A percentile compares a stretch with the other conserved stretches of the same genome.
Evolutionary conservation across 2,888 invertebrate genomes (phyloP).

Genomic region (Dynastes maya): DNA sequence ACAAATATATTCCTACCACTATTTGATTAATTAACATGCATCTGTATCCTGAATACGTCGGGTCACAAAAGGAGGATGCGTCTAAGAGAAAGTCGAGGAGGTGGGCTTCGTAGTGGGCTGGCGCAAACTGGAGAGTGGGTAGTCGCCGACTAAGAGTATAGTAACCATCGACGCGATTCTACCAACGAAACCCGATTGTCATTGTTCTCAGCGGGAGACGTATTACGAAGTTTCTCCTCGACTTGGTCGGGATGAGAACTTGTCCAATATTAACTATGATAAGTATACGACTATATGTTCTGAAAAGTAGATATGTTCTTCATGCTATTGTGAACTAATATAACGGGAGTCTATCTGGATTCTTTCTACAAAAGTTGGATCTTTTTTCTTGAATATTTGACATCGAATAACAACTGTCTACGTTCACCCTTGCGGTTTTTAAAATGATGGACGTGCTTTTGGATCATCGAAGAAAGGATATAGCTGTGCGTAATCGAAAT

Average conservation of each 20-base stretch:
- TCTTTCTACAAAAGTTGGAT: neutral
- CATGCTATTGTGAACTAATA: neutral
- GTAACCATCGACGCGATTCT: conserved; percentile 20
- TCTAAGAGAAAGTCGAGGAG: conserved; percentile 18
- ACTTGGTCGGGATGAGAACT: conserved; percentile 17
- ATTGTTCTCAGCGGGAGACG: conserved; percentile 43
- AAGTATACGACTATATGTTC: neutral
- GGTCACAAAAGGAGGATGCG: conserved; percentile 9
- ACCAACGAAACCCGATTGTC: conserved; percentile 10
- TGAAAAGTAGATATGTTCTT: neutral
- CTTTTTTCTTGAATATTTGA: neutral
- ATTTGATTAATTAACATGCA: conserved; percentile 23
- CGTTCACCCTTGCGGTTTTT: no score
- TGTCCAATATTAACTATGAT: neutral
- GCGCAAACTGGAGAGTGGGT: conserved; percentile 29
- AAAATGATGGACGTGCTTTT: no score
- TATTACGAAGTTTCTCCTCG: conserved; percentile 12
- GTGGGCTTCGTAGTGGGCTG: conserved; percentile 36
- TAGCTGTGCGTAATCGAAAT: no score
- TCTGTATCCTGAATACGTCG: neutral
- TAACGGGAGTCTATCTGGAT: neutral
- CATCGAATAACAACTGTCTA: neutral
- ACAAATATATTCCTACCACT: conserved; percentile 27
- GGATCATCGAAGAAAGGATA: no score
- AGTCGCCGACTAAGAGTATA: conserved; percentile 32